phyloP scores from a whole-genome alignment of 2,888 invertebrate genomes.

The Mimumesa dahlbomi region DNA sequence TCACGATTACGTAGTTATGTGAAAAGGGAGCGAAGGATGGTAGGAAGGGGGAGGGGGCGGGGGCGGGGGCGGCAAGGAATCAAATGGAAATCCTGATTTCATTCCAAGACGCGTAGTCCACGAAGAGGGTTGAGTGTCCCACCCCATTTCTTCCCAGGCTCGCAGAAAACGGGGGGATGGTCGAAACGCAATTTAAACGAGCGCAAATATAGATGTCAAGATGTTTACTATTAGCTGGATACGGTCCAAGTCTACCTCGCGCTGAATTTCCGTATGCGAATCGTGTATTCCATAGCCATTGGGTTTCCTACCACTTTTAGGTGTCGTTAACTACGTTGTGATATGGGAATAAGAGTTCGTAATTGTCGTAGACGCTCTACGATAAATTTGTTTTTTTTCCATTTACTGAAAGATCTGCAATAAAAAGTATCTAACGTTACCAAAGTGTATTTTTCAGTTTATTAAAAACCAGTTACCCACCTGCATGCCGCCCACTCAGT shows the following conservation, averaged over 20 bases:
- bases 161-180: conserved; percentile 45
- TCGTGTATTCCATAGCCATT: conserved; percentile 45
- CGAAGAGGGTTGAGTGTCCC: conserved; percentile 1
- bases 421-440: neutral
- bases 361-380: no score
- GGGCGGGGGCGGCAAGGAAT: conserved; percentile 27
- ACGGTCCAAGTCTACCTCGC: conserved; percentile 65
- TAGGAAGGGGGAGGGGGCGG: conserved; percentile 11
- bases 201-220: conserved; percentile 76
- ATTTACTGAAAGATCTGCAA: no score
- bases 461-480: no score
- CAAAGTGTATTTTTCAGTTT: no score
- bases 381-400: conserved; percentile 28
- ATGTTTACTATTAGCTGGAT: conserved; percentile 77
- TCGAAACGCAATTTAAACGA: conserved; percentile 74
- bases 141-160: neutral
- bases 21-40: conserved; percentile 2
- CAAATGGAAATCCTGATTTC: conserved; percentile 67
- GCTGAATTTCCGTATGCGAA: conserved; percentile 69
- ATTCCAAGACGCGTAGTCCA: conserved; percentile 47
- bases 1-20: conserved; percentile 43
- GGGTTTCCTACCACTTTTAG: conserved; percentile 34
- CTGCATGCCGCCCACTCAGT: no score
- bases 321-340: conserved; percentile 33
- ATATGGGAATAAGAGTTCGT: conserved; percentile 34